Conservation (phyloP, 2,888 invertebrate genomes). For the Lasioglossum leucozonium region DNA sequence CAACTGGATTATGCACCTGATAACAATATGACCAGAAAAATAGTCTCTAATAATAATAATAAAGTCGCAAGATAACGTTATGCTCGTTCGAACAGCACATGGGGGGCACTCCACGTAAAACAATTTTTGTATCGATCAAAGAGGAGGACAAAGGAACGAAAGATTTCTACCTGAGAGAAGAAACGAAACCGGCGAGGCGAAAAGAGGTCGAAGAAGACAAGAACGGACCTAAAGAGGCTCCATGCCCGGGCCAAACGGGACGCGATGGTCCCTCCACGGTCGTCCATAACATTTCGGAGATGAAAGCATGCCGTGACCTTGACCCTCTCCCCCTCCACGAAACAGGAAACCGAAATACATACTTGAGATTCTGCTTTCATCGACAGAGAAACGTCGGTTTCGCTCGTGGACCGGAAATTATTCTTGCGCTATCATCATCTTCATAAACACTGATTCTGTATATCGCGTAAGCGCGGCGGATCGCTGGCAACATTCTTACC, state of each 20-base stretch:
- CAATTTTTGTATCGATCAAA: not conserved
- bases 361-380: conserved; percentile 50
- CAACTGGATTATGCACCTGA: too few species aligned
- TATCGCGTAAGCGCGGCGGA: not conserved
- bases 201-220: not conserved
- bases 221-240: conserved; percentile 9
- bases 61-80: not conserved
- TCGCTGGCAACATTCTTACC: not conserved
- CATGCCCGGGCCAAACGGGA: conserved; percentile 36
- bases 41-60: too few species aligned
- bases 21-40: too few species aligned
- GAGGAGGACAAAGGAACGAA: not conserved
- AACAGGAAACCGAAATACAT: conserved; percentile 44
- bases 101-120: not conserved
- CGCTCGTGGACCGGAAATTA: conserved; percentile 21
- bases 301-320: conserved; percentile 56
- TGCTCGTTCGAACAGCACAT: not conserved
- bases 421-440: not conserved
- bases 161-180: not conserved
- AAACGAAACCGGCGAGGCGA: not conserved
- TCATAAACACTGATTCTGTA: not conserved
- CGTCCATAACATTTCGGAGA: conserved; percentile 33
- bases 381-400: conserved; percentile 48
- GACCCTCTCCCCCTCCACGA: conserved; percentile 50
- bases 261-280: conserved; percentile 26